phyloP scores from a whole-genome alignment of 2,113 vertebrate species.

The Gymnocephalus cernua region DNA sequence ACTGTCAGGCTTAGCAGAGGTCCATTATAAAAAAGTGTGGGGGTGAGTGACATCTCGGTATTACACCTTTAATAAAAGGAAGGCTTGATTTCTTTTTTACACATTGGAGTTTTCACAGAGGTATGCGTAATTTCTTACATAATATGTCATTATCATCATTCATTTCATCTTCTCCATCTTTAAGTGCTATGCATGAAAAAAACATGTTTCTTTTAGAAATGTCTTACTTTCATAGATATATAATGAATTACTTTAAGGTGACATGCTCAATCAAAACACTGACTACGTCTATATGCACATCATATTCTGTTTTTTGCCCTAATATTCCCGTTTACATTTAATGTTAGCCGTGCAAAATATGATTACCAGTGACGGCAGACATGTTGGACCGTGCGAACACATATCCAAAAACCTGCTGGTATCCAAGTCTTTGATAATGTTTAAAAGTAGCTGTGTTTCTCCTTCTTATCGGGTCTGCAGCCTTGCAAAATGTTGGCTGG shows the following conservation, averaged over 20 bases:
- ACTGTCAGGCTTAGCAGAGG: slow-evolving; percentile 14
- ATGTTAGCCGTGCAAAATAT: too few species aligned
- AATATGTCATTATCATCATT: neutral
- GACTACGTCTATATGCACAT: too few species aligned
- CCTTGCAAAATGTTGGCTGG: too few species aligned
- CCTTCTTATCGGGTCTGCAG: too few species aligned
- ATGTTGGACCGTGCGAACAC: too few species aligned
- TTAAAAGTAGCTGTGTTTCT: too few species aligned
- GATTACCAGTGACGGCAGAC: too few species aligned
- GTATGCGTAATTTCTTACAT: neutral
- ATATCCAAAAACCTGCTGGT: too few species aligned
- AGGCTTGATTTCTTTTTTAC: neutral
- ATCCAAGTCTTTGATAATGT: too few species aligned
- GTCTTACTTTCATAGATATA: too few species aligned
- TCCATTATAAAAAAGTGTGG: neutral
- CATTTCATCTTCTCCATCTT: neutral
- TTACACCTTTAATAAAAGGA: slow-evolving; percentile 35
- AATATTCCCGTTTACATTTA: too few species aligned
- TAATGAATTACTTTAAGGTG: neutral
- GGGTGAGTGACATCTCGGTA: slow-evolving; percentile 17
- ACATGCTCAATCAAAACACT: neutral
- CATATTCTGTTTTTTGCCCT: too few species aligned
- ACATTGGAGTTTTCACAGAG: neutral
- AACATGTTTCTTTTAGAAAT: neutral
- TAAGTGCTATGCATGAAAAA: neutral